Percentiles rank a stretch among this genome's conserved stretches.
phyloP scores from a whole-genome alignment of 2,113 vertebrate species.

The Cyprinodon tularosa region DNA sequence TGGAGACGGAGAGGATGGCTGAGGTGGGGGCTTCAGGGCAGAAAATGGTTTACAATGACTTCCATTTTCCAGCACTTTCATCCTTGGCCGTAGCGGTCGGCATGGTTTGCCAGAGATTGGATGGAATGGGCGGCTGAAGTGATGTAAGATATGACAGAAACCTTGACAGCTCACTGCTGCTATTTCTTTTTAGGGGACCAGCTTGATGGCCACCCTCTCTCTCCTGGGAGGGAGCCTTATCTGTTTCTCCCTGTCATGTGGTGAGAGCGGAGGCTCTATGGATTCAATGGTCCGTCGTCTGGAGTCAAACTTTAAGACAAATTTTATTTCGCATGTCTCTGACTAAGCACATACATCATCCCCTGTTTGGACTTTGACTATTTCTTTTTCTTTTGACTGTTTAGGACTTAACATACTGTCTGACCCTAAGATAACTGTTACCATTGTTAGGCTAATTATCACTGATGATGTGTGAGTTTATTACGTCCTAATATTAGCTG shows the following conservation, averaged over 20 bases:
- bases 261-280: conserved; percentile 44
- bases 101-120: conserved; percentile 62
- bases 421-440: not conserved
- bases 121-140: conserved; percentile 67
- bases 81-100: conserved; percentile 70
- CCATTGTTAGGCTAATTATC: not conserved
- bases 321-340: conserved; percentile 50
- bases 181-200: conserved; percentile 73
- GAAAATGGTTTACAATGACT: conserved; percentile 85
- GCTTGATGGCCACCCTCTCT: conserved; percentile 64
- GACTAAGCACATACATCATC: conserved; percentile 49
- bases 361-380: conserved; percentile 23
- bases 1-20: conserved; percentile 67
- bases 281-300: conserved; percentile 55
- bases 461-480: too few relatives aligned
- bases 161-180: conserved; percentile 74
- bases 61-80: conserved; percentile 83
- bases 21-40: conserved; percentile 68
- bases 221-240: conserved; percentile 63
- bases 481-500: too few relatives aligned
- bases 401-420: conserved; percentile 11
- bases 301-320: conserved; percentile 59
- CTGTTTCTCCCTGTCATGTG: conserved; percentile 70
- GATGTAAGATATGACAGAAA: conserved; percentile 80
- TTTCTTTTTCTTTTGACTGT: conserved; percentile 11